phyloP scores from a whole-genome alignment of 1,140 invertebrate genomes.

The Schlechtendalia chinensis region DNA sequence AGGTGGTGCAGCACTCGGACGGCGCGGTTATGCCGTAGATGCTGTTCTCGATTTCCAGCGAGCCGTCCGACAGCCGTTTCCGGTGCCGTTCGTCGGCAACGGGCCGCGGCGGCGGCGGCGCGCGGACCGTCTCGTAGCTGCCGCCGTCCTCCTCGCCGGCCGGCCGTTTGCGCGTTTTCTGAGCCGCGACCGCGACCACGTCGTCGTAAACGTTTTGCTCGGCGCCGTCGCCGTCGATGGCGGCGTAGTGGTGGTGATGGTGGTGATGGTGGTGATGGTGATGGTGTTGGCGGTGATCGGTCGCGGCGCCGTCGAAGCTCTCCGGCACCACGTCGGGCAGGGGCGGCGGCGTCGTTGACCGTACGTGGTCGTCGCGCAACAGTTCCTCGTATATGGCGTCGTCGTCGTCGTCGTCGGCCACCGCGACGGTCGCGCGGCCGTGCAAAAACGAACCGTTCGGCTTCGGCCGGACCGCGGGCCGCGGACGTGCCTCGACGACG shows the following conservation, averaged over 20 bases:
- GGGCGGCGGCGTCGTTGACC: no score
- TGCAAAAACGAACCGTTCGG: constrained; percentile 35
- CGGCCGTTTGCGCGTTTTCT: neutral
- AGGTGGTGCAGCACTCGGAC: constrained; percentile 51
- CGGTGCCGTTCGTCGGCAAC: neutral
- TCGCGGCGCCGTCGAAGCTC: neutral
- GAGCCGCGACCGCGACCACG: neutral
- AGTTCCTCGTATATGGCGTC: constrained; percentile 22
- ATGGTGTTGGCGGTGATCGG: no score
- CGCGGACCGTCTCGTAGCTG: constrained; percentile 27
- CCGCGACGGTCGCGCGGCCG: neutral
- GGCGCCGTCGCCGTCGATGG: neutral
- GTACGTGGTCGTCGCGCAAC: no score
- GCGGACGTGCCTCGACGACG: neutral
- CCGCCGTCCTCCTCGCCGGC: constrained; percentile 5
- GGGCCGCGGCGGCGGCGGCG: neutral
- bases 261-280: no score
- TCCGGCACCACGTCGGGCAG: neutral
- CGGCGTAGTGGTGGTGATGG: no score
- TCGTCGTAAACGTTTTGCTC: constrained; percentile 52
- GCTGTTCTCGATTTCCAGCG: constrained; percentile 54
- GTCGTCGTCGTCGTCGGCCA: neutral
- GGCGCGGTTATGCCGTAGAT: constrained; percentile 52
- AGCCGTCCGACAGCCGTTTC: constrained; percentile 51
- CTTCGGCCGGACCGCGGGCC: neutral